A percentile compares a stretch with the other conserved stretches of the same genome.
These are phyloP conservation scores for Stenopsyche tienmushanensis DNA, from an alignment of 1,140 invertebrate genomes.

Conservation along the genomic window DNA sequence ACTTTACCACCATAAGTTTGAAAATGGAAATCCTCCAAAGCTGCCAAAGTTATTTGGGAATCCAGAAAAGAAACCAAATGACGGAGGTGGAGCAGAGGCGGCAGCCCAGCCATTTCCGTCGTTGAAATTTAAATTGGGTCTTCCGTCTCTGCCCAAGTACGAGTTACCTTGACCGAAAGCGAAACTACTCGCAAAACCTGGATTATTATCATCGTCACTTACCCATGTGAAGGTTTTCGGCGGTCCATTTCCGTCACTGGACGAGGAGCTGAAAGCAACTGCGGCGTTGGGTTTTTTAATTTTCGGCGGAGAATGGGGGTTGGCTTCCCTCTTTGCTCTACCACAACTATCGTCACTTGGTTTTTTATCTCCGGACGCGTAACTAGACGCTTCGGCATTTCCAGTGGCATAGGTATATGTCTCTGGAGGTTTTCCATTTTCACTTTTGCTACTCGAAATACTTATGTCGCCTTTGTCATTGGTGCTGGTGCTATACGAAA, in stretches of 20 bases:
- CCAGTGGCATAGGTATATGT: constrained; percentile 35
- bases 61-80: too few species aligned
- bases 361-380: constrained; percentile 1
- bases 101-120: too few species aligned
- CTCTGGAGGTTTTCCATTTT: constrained; percentile 26
- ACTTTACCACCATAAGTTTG: too few species aligned
- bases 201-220: neutral
- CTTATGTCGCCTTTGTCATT: constrained; percentile 17
- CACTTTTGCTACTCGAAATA: constrained; percentile 21
- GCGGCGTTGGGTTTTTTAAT: too few species aligned
- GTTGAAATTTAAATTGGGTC: too few species aligned
- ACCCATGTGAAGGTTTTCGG: neutral
- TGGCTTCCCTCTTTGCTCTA: neutral
- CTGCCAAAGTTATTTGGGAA: too few species aligned
- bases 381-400: constrained; percentile 25
- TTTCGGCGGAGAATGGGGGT: neutral
- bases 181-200: too few species aligned
- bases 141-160: too few species aligned
- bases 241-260: neutral
- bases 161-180: too few species aligned
- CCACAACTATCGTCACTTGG: neutral
- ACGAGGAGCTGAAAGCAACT: neutral
- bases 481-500: constrained; percentile 17
- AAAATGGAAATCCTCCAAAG: too few species aligned
- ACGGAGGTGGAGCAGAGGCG: too few species aligned